Evolutionary conservation across 2,113 vertebrate genomes (phyloP).

Genomic region (Beaufortia kweichowensis): DNA sequence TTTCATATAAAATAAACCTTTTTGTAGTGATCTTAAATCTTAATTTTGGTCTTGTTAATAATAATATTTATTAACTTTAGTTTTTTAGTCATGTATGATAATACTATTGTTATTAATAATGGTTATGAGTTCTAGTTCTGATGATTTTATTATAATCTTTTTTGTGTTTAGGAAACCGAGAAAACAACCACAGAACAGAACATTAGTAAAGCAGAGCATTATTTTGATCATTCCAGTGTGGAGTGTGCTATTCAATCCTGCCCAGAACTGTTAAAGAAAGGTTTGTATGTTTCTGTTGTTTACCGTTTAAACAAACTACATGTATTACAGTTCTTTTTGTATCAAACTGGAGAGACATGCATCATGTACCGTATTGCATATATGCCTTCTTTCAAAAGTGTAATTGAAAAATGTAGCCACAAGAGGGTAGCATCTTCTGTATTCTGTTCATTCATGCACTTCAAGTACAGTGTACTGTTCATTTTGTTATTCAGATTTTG

Average conservation of each 20-base stretch:
- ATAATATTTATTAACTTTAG: not conserved
- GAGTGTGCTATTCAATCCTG: conserved; percentile 90
- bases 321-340: no score
- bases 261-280: conserved; percentile 87
- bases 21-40: not conserved
- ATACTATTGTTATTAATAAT: not conserved
- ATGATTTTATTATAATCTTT: not conserved
- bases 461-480: not conserved
- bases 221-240: conserved; percentile 83
- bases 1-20: not conserved
- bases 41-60: not conserved
- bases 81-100: not conserved
- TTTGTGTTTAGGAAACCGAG: conserved; percentile 67
- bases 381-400: not conserved
- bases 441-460: not conserved
- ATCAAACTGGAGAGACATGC: no score
- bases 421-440: conserved; percentile 41
- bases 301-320: no score
- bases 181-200: conserved; percentile 64
- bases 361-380: not conserved
- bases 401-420: conserved; percentile 23
- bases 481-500: conserved; percentile 76
- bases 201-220: conserved; percentile 72
- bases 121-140: not conserved
- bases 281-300: conserved; percentile 63